Conservation (phyloP, 2,797 vertebrate species). For the Strix occidentalis region DNA sequence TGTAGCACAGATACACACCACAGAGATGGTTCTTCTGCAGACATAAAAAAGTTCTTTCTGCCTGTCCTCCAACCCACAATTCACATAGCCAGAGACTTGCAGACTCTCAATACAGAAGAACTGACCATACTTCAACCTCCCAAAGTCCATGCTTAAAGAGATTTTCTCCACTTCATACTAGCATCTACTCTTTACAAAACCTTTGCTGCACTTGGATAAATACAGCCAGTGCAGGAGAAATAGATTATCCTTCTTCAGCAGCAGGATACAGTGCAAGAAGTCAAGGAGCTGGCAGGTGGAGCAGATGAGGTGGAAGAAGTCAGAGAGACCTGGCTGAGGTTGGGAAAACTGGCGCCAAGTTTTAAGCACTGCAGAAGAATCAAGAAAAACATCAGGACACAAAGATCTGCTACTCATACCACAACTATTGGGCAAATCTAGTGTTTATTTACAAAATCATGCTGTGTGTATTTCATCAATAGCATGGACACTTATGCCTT, state of each 20-base stretch:
- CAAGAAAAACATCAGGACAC: background rate
- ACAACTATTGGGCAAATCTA: background rate
- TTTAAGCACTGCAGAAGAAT: background rate
- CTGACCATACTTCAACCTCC: background rate
- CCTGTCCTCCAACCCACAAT: background rate
- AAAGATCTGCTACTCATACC: background rate
- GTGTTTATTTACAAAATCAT: background rate
- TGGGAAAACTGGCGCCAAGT: background rate
- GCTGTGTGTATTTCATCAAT: background rate
- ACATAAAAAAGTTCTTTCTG: background rate
- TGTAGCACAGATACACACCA: background rate
- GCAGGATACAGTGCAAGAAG: background rate
- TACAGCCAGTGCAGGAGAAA: background rate
- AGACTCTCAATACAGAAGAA: background rate
- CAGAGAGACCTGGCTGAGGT: background rate
- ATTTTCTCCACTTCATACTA: background rate
- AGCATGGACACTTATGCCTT: background rate
- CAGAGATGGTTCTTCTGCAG: background rate
- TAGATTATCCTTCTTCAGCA: background rate
- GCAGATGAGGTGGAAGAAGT: background rate
- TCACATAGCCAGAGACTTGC: background rate
- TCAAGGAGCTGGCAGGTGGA: background rate
- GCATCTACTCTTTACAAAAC: background rate
- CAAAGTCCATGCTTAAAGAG: background rate
- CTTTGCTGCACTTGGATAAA: background rate